Evolutionary conservation across 92 coral and sea anemone species (phyloP).

Genomic region (Nematostella vectensis): DNA sequence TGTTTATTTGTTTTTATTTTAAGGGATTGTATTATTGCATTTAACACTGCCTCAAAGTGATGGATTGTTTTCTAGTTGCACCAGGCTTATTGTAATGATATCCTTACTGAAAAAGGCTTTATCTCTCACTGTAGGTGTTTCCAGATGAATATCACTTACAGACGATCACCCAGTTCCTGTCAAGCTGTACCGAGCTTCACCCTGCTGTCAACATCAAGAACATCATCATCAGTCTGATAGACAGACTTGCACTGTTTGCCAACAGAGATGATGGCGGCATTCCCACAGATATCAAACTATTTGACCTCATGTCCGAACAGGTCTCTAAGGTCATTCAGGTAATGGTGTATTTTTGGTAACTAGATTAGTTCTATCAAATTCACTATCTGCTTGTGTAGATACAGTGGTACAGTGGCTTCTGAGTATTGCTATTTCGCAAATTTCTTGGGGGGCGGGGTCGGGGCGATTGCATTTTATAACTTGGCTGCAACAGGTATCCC

Average conservation of each 20-base stretch:
- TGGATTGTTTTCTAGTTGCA: not conserved
- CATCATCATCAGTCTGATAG: slow-evolving; percentile 86
- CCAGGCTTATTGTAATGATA: too few relatives aligned
- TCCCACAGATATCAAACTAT: slow-evolving; percentile 75
- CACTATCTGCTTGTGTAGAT: not conserved
- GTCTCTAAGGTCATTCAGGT: slow-evolving; percentile 97
- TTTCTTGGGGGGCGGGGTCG: too few relatives aligned
- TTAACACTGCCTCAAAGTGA: not conserved
- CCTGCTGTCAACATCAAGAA: slow-evolving; percentile 89
- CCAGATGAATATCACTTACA: slow-evolving; percentile 98
- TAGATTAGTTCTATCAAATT: too few relatives aligned
- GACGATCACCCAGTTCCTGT: slow-evolving; percentile 77
- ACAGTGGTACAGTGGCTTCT: not conserved
- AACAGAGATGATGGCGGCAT: slow-evolving; percentile 98
- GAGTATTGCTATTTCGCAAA: too few relatives aligned
- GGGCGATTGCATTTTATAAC: too few relatives aligned
- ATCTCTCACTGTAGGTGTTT: slow-evolving; percentile 60
- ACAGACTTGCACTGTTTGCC: slow-evolving; percentile 89
- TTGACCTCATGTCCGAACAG: slow-evolving; percentile 96
- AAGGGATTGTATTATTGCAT: too few relatives aligned
- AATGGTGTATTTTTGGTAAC: too few relatives aligned
- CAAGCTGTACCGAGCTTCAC: slow-evolving; percentile 87
- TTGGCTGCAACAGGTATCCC: too few relatives aligned
- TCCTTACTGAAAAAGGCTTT: too few relatives aligned
- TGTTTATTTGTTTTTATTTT: too few relatives aligned